Percentiles rank a stretch among this genome's conserved stretches.
Conservation (phyloP, 2,888 invertebrate species). For the Trichopoda pennipes region DNA sequence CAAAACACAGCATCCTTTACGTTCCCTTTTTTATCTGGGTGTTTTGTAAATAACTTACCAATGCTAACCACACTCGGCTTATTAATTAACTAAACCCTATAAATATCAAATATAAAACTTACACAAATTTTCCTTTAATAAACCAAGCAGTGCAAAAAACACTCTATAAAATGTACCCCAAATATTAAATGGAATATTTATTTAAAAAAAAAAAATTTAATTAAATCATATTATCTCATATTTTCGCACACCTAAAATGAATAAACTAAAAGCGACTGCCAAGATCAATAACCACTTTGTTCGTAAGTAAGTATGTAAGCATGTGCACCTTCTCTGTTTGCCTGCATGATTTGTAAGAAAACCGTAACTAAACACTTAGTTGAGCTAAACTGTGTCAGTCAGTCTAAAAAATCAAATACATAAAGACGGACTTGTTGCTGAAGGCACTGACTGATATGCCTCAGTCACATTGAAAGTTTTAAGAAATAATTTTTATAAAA, state of each 20-base stretch:
- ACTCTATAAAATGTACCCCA: too few species aligned
- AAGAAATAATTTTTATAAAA: constrained; percentile 24
- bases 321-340: constrained; percentile 13
- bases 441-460: constrained; percentile 55
- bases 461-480: constrained; percentile 25
- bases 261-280: constrained; percentile 7
- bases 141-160: too few species aligned
- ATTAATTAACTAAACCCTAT: too few species aligned
- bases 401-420: constrained; percentile 45
- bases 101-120: too few species aligned
- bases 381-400: constrained; percentile 42
- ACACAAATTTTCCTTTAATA: too few species aligned
- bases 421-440: constrained; percentile 43
- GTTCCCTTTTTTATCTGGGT: too few species aligned
- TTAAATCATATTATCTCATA: background rate
- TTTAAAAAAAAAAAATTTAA: too few species aligned
- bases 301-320: background rate
- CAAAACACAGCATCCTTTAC: too few species aligned
- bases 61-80: too few species aligned
- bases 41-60: too few species aligned
- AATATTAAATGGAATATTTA: too few species aligned
- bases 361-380: constrained; percentile 40
- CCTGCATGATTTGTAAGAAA: constrained; percentile 33
- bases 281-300: constrained; percentile 40
- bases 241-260: constrained; percentile 2